Evolutionary conservation across 2,888 invertebrate genomes (phyloP), one percentile per base, ranked within the genome.

Genomic region (Adelphocoris suturalis): DNA sequence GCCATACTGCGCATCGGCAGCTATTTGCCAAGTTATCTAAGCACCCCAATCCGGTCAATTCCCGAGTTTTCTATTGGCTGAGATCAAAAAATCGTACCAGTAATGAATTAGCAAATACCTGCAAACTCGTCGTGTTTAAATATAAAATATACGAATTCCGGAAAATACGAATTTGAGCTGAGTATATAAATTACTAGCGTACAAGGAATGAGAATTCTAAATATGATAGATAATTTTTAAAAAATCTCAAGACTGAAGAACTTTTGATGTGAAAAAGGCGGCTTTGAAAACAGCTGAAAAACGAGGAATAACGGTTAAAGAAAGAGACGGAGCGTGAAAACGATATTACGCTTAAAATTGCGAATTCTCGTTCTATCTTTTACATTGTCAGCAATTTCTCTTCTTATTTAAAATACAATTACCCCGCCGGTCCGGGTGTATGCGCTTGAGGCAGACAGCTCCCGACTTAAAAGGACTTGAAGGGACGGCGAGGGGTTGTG

Each of bases 351-450:
- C 68, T 68, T 68, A 68, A 68, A 68, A 68, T 68, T 68, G 68
- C 68, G 68, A 68, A 68, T 68, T 68, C 68, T 23, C 68, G 68
- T 68, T 68, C 68, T 68, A 68, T 68, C 68, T 68, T 68, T 68
- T 68, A 68, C 68, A 68, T 23, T 68, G 68, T 68, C 68, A 68
- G 68, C 68, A 68, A 68, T 68, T 68, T 68, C 68, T 68, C 68
- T 68, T 68, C 68, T 68, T 68, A 68, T 68, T 68, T 68, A 68
- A 68, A 68, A 68, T 68, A 68, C 68, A 68, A 68, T 68, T 68
- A 68, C 68, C 68, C 68, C 23, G 23, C 68, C 13, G 68, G 11
- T 68, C 68, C 68, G 27, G 9, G n/a, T 5, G 68, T 5, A 5
- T 19, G 68, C 68, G 68, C 68, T 68, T 12, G 12, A 9, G 68